Percentiles rank a stretch among this genome's conserved stretches.
These are phyloP conservation scores for Sinella curviseta DNA, from an alignment of 1,140 invertebrate species.

Conservation along the genomic window DNA sequence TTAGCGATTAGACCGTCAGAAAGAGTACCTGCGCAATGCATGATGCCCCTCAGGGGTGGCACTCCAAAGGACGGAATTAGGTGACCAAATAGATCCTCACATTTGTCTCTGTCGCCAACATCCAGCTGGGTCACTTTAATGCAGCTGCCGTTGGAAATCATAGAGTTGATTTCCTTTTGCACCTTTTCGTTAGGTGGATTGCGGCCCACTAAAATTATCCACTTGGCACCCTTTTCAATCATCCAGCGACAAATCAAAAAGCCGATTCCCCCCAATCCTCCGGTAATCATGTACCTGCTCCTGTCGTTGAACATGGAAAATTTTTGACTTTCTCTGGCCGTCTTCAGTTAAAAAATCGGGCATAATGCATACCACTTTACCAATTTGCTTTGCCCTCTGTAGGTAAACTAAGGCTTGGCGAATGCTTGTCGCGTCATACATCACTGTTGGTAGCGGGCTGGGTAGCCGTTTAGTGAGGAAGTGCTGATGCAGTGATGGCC, in stretches of 20 bases:
- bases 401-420: not conserved
- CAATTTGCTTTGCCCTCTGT: conserved; percentile 2
- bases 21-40: conserved; percentile 25
- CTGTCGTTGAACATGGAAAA: conserved; percentile 5
- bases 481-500: too few species aligned
- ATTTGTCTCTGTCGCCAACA: not conserved
- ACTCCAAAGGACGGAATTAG: not conserved
- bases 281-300: conserved; percentile 26
- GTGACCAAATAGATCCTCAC: not conserved
- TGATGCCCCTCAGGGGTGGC: conserved; percentile 25
- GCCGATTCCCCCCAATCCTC: conserved; percentile 27
- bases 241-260: conserved; percentile 14
- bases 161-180: not conserved
- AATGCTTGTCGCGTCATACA: not conserved
- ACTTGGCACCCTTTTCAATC: conserved; percentile 1
- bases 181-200: not conserved
- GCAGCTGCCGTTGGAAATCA: not conserved
- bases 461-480: too few species aligned
- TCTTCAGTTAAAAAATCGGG: not conserved
- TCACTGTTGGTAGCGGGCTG: not conserved
- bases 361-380: conserved; percentile 17
- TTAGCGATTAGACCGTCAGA: conserved; percentile 6
- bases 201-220: not conserved
- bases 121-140: not conserved
- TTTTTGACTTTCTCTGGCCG: not conserved